A percentile compares a stretch with the other conserved stretches of the same genome.
These are phyloP conservation scores for Epinephelus awoara DNA, from an alignment of 2,797 vertebrate species.

Conservation along the genomic window DNA sequence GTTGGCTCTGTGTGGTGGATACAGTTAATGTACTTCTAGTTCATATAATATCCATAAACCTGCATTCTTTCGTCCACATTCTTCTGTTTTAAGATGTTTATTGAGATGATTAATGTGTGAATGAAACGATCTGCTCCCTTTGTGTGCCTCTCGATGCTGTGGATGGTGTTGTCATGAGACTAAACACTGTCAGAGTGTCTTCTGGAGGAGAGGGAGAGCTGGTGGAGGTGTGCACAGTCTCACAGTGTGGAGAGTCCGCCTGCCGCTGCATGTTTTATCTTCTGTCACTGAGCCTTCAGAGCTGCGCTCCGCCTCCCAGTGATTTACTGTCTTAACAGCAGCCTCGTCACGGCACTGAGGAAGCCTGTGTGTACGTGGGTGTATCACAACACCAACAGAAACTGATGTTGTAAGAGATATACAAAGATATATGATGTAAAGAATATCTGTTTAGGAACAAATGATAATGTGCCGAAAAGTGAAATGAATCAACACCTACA, in stretches of 20 bases:
- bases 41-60: neutral
- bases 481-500: conserved; percentile 35
- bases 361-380: conserved; percentile 20
- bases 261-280: conserved; percentile 79
- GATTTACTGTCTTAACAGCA: conserved; percentile 79
- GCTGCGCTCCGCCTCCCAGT: conserved; percentile 62
- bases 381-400: conserved; percentile 26
- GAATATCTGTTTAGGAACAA: conserved; percentile 28
- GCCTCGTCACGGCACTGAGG: conserved; percentile 45
- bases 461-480: conserved; percentile 28
- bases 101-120: conserved; percentile 35
- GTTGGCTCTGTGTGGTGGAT: too few relatives aligned
- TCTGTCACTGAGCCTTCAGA: conserved; percentile 78
- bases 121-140: conserved; percentile 16
- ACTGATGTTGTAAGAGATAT: conserved; percentile 27
- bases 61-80: neutral
- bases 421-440: conserved; percentile 37
- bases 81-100: neutral
- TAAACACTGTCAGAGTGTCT: conserved; percentile 55
- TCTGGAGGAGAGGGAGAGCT: conserved; percentile 26
- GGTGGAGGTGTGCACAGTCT: conserved; percentile 42
- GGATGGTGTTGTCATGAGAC: conserved; percentile 61
- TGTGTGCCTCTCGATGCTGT: conserved; percentile 6
- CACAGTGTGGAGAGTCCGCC: conserved; percentile 42
- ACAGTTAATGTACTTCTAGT: neutral